Base-by-base conservation (phyloP, 2,113 vertebrate species). In the Casuarius casuarius region DNA sequence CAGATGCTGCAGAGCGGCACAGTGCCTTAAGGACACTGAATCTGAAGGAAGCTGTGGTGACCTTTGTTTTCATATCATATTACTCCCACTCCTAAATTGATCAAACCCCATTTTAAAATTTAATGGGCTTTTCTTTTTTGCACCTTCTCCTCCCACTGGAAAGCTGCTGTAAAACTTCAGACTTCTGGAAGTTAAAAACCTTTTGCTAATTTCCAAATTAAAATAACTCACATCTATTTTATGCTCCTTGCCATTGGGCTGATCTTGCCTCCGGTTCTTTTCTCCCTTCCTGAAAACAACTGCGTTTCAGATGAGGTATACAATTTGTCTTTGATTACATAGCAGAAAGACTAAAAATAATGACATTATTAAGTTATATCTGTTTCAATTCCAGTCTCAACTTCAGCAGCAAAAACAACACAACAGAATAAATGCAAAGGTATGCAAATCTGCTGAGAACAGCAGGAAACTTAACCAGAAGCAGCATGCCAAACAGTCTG, bases 261-360 rank as follows among this genome's bases (percentile, higher is more conserved):
- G 31, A 33, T 89, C 35, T 84, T 68, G 18, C n/a, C 12, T 78
- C 49, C 71, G 48, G 12, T 35, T 65, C 23, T 5, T 56, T 75
- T 61, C 71, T 68, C 23, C 52, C 56, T 79, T 88, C 62, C 62
- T 88, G 33, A 65, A 61, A 91, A 79, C 9, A 84, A 48, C 5
- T 91, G 65, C 72, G 54, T 72, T 96, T 87, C 82, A 71, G 29
- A 49, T 20, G 5, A 78, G 77, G 11, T 31, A 25, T 46, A 7
- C 13, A 28, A 38, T 51, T 95, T 92, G 25, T 33, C 66, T 92
- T 84, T 89, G 59, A 80, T 81, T 49, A 62, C 9, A 9, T 33
- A 80, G n/a, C 44, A 92, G 59, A 75, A 87, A 92, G 33, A 28
- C 77, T 87, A 52, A 89, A 94, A 92, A 87, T 54, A 91, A 31